phyloP scores from a whole-genome alignment of 2,797 vertebrate species.

The Esox masquinongy region DNA sequence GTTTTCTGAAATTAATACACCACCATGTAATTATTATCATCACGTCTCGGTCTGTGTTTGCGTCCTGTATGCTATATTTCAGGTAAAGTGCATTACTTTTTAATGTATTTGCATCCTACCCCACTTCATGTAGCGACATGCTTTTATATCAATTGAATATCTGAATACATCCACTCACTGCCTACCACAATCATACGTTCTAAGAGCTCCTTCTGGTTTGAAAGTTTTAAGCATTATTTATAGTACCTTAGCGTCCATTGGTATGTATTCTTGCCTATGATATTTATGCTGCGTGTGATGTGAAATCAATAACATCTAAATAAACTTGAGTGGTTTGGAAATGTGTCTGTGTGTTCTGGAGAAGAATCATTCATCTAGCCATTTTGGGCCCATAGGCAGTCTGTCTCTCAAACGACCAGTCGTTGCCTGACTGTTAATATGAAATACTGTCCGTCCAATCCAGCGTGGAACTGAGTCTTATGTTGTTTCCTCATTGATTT shows the following conservation, averaged over 20 bases:
- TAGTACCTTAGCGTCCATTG: slow-evolving; percentile 67
- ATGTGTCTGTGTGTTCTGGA: slow-evolving; percentile 35
- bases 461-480: slow-evolving; percentile 66
- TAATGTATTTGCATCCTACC: slow-evolving; percentile 10
- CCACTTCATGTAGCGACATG: slow-evolving; percentile 37
- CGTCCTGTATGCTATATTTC: not conserved
- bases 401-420: slow-evolving; percentile 14
- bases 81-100: not conserved
- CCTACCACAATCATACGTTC: slow-evolving; percentile 31
- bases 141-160: slow-evolving; percentile 54
- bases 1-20: not conserved
- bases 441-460: slow-evolving; percentile 61
- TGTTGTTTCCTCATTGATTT: slow-evolving; percentile 70
- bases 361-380: not conserved
- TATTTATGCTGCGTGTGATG: slow-evolving; percentile 63
- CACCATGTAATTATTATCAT: not conserved
- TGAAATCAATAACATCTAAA: slow-evolving; percentile 78
- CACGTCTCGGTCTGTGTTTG: not conserved
- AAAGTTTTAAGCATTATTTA: slow-evolving; percentile 72
- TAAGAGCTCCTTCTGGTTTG: slow-evolving; percentile 49
- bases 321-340: slow-evolving; percentile 71
- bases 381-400: slow-evolving; percentile 39
- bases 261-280: slow-evolving; percentile 64
- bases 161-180: slow-evolving; percentile 25
- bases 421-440: slow-evolving; percentile 66